These are phyloP conservation scores for Rhogogaster chlorosoma DNA, from an alignment of 2,888 invertebrate species.

Conservation along the genomic window DNA sequence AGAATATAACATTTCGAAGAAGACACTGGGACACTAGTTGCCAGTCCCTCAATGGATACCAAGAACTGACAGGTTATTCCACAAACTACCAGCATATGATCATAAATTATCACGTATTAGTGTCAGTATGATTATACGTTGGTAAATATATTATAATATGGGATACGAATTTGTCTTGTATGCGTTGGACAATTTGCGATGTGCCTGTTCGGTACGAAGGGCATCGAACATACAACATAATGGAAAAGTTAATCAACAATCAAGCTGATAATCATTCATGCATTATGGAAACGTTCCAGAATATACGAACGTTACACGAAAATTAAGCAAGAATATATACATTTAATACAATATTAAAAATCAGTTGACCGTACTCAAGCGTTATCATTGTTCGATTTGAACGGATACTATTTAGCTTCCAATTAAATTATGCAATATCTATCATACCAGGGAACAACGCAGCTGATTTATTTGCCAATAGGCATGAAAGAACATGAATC, in stretches of 20 bases:
- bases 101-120: conserved; percentile 31
- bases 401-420: neutral
- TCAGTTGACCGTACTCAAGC: neutral
- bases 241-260: conserved; percentile 8
- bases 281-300: neutral
- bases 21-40: neutral
- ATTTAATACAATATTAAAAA: conserved; percentile 18
- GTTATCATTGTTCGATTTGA: neutral
- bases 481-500: neutral
- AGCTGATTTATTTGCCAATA: neutral
- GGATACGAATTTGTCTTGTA: neutral
- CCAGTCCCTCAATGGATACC: neutral
- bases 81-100: conserved; percentile 33
- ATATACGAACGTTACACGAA: neutral
- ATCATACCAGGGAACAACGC: neutral
- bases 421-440: conserved; percentile 10
- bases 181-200: conserved; percentile 2
- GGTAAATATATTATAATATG: conserved; percentile 30
- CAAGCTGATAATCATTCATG: neutral
- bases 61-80: conserved; percentile 33
- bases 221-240: neutral
- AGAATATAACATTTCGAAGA: neutral
- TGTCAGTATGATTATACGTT: conserved; percentile 3
- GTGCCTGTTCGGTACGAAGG: neutral
- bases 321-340: neutral